These are phyloP conservation scores for Passer montanus DNA, from an alignment of 2,113 vertebrate genomes.

Conservation along the genomic window DNA sequence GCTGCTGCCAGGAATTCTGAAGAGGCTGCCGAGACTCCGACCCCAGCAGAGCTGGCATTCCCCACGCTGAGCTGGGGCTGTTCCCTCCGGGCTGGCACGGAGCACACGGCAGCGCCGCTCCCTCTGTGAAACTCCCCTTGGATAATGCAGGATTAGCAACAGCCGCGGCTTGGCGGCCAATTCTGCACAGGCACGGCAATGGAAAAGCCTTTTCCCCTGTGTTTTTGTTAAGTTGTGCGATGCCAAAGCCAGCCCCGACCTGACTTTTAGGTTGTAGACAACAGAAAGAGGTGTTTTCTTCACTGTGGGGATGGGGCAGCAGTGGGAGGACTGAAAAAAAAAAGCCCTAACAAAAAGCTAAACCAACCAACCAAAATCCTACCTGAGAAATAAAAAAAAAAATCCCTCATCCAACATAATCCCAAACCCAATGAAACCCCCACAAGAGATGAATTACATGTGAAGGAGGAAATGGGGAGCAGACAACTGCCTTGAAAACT, in stretches of 20 bases:
- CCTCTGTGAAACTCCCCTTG: not conserved
- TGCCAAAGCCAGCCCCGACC: not conserved
- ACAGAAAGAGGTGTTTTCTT: not conserved
- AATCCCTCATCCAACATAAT: not conserved
- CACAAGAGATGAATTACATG: not conserved
- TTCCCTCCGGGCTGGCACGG: not conserved
- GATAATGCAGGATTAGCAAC: not conserved
- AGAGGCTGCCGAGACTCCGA: not conserved
- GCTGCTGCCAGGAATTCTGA: not conserved
- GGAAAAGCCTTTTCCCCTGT: not conserved
- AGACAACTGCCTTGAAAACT: not conserved
- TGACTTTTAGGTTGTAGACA: not conserved
- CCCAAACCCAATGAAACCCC: not conserved
- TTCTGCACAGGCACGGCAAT: accelerated
- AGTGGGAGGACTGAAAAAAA: accelerated
- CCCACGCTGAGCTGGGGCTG: not conserved
- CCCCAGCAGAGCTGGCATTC: not conserved
- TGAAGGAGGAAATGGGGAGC: not conserved
- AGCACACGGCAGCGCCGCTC: not conserved
- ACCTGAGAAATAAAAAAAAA: not conserved
- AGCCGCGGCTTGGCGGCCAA: not conserved
- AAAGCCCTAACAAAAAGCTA: not conserved
- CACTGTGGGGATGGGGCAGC: not conserved
- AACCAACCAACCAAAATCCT: not conserved
- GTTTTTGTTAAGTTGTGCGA: not conserved